Base-by-base conservation (phyloP, 2,113 vertebrate species). In the Eulemur macaco region DNA sequence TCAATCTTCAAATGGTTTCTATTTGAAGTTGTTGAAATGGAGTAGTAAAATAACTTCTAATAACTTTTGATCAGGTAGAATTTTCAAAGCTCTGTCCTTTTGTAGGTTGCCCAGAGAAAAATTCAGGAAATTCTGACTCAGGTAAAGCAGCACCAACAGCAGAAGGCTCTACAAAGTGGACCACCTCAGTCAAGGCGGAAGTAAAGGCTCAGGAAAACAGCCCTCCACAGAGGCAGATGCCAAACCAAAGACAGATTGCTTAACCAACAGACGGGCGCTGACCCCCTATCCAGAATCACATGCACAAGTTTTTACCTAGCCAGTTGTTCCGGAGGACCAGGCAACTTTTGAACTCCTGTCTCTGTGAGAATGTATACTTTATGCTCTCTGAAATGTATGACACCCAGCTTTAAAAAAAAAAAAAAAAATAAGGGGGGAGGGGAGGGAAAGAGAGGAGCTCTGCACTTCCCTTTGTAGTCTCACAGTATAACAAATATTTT, bases 41-140 rank as follows among this genome's bases (percentile, higher is more conserved):
- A 78, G 34, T 42, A 86, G 8, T 50, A 68, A 73, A 88, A 20
- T 63, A 94, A 47, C 42, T 78, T 93, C n/a, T 66, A 39, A 63
- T 54, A 39, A 56, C 18, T 64, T 81, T 54, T 86, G 20, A 86
- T 71, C 20, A n/a, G 39, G 60, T 54, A 27, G 76, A 81, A 68
- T 74, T 92, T 95, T 91, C 42, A 94, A 82, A 93, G 25, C 68
- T 64, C 58, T 94, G 15, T 97, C 77, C 83, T 97, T 96, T 95
- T 97, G 37, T 92, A 99, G 99, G 99, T 99, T 99, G 99, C 99
- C 98, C 99, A 99, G 99, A 99, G 99, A 89, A 99, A 99, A 99
- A 99, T 99, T 99, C 99, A 99, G 99, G 99, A 99, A 99, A 99
- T 99, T 98, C 98, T 99, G 98, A 99, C 99, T 98, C 99, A 99